Conservation (phyloP, 2,888 invertebrate genomes). For the Plebejus anna region DNA sequence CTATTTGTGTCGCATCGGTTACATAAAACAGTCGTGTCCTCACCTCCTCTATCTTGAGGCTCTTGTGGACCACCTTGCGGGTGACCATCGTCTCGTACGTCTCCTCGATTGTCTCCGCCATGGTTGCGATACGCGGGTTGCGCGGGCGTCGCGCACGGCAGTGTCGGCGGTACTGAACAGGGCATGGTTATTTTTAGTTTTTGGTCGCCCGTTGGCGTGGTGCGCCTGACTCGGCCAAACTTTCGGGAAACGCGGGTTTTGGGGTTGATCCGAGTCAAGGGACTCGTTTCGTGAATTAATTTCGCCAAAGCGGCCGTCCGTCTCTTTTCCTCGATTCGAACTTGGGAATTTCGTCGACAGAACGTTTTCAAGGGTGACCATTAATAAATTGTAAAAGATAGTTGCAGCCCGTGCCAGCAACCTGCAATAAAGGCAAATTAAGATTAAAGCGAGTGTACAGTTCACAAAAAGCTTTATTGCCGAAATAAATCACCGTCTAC, state of each 20-base stretch:
- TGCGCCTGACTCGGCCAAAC: slow-evolving; percentile 41
- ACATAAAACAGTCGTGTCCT: slow-evolving; percentile 73
- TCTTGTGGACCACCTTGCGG: slow-evolving; percentile 84
- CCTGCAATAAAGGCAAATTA: slow-evolving; percentile 27
- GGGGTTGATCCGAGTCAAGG: slow-evolving; percentile 43
- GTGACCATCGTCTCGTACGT: slow-evolving; percentile 84
- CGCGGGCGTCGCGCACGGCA: slow-evolving; percentile 73
- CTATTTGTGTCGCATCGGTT: slow-evolving; percentile 69
- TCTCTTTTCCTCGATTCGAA: slow-evolving; percentile 25
- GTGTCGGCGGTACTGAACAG: slow-evolving; percentile 73
- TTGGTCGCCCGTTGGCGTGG: slow-evolving; percentile 64
- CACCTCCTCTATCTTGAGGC: slow-evolving; percentile 87
- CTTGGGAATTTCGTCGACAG: not conserved
- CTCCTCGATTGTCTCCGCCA: slow-evolving; percentile 86
- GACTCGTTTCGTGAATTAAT: slow-evolving; percentile 32
- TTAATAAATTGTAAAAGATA: slow-evolving; percentile 21
- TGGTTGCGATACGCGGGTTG: slow-evolving; percentile 73
- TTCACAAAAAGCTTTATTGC: slow-evolving; percentile 19
- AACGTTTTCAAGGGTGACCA: slow-evolving; percentile 25
- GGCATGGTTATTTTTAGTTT: slow-evolving; percentile 75
- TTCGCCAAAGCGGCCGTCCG: not conserved
- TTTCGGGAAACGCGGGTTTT: slow-evolving; percentile 44
- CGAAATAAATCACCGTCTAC: slow-evolving; percentile 14
- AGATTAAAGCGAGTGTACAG: slow-evolving; percentile 18
- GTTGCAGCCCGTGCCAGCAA: slow-evolving; percentile 27